Percentiles rank a stretch among this genome's conserved stretches.
phyloP scores from a whole-genome alignment of 2,888 invertebrate species.

The Thumatha senex region DNA sequence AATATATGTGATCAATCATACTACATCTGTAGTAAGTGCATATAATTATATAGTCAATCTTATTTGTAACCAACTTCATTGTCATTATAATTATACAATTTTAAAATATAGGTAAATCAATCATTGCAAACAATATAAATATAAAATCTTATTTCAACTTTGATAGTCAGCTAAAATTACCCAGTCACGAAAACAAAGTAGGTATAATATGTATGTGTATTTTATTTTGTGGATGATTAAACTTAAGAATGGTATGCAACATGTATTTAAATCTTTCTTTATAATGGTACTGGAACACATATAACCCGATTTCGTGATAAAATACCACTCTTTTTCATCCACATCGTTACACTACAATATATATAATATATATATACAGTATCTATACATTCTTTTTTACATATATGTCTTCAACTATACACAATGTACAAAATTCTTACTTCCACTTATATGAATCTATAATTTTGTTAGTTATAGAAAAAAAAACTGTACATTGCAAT shows the following conservation, averaged over 20 bases:
- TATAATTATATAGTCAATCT: conserved; percentile 18
- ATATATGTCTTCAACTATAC: conserved; percentile 68
- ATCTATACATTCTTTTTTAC: conserved; percentile 71
- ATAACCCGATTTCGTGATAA: conserved; percentile 23
- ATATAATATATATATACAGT: conserved; percentile 71
- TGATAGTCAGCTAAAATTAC: conserved; percentile 72
- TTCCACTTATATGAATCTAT: conserved; percentile 59
- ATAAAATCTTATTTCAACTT: conserved; percentile 48
- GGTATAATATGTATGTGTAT: conserved; percentile 29
- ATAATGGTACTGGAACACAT: conserved; percentile 18
- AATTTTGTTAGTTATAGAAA: conserved; percentile 54
- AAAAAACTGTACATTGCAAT: conserved; percentile 80
- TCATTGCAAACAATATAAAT: conserved; percentile 43
- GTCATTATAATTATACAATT: conserved; percentile 29
- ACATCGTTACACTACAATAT: conserved; percentile 53
- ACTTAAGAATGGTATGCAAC: conserved; percentile 31
- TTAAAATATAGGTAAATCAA: conserved; percentile 32
- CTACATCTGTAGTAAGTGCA: conserved; percentile 12
- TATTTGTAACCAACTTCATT: conserved; percentile 34
- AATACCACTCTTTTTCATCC: conserved; percentile 43
- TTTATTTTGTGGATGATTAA: conserved; percentile 35
- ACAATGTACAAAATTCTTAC: conserved; percentile 74
- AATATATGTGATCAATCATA: conserved; percentile 21
- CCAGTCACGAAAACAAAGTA: conserved; percentile 61
- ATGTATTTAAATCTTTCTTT: conserved; percentile 23